These are phyloP conservation scores for Pungitius pungitius DNA, from an alignment of 2,113 vertebrate species.

Conservation along the genomic window DNA sequence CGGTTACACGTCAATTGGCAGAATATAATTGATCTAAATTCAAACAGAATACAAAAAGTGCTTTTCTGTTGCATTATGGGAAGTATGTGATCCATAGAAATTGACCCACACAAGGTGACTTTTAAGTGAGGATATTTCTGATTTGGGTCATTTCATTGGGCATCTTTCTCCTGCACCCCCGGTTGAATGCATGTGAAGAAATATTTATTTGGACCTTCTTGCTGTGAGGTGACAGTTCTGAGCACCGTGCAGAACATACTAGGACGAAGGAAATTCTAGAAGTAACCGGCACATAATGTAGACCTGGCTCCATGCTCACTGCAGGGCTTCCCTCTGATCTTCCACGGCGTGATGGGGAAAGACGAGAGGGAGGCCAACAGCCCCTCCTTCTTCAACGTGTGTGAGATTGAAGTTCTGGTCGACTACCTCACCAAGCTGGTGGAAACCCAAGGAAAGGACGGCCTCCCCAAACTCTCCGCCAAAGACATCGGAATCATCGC, in stretches of 20 bases:
- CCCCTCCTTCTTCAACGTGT: slow-evolving; percentile 93
- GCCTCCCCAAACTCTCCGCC: slow-evolving; percentile 78
- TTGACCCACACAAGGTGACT: neutral
- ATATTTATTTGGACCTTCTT: too few species aligned
- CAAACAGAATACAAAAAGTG: neutral
- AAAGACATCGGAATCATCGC: slow-evolving; percentile 90
- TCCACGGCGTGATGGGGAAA: slow-evolving; percentile 89
- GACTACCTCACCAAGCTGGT: slow-evolving; percentile 86
- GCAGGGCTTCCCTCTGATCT: slow-evolving; percentile 92
- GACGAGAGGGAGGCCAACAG: slow-evolving; percentile 88
- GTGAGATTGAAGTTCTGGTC: slow-evolving; percentile 85
- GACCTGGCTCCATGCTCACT: too few species aligned
- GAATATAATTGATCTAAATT: neutral
- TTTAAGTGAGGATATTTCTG: neutral
- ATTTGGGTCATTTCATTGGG: neutral
- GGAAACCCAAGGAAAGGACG: slow-evolving; percentile 80
- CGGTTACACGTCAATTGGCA: neutral
- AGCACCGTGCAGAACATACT: too few species aligned
- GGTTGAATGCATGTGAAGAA: neutral
- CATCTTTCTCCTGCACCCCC: neutral
- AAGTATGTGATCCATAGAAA: neutral
- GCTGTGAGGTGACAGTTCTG: too few species aligned
- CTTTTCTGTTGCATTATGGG: neutral
- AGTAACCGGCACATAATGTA: too few species aligned
- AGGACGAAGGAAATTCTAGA: too few species aligned